A percentile compares a stretch with the other conserved stretches of the same genome.
Conservation (phyloP, 2,888 invertebrate genomes). For the Synergus itoensis region DNA sequence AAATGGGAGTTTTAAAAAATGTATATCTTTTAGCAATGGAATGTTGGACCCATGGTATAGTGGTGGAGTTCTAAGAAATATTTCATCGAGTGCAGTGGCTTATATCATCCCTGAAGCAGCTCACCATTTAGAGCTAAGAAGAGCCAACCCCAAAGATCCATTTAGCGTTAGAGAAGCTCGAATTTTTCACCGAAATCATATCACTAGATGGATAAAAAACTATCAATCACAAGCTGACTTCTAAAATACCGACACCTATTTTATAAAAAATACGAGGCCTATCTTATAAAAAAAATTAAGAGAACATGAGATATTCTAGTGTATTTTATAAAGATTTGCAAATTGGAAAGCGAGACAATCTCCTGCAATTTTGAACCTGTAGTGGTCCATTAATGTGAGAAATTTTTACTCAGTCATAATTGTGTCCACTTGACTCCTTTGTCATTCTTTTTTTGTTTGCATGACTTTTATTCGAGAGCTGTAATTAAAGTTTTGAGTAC, state of each 20-base stretch:
- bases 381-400: not conserved
- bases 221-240: constrained; percentile 45
- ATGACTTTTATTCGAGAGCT: not conserved
- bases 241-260: not conserved
- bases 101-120: constrained; percentile 90
- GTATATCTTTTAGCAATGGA: constrained; percentile 84
- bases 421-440: not conserved
- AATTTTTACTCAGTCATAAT: not conserved
- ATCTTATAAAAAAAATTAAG: no score
- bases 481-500: not conserved
- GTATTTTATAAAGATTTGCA: not conserved
- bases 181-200: constrained; percentile 81
- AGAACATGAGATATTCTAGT: no score
- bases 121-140: constrained; percentile 91
- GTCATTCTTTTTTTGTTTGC: not conserved
- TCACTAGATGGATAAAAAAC: constrained; percentile 81
- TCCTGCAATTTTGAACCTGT: no score
- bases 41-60: constrained; percentile 93
- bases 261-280: no score
- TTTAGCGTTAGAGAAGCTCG: constrained; percentile 83
- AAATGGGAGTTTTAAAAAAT: not conserved
- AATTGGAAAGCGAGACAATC: not conserved
- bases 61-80: constrained; percentile 87
- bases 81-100: constrained; percentile 83
- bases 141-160: constrained; percentile 83